phyloP scores from a whole-genome alignment of 2,113 vertebrate genomes.

The Scomber japonicus region DNA sequence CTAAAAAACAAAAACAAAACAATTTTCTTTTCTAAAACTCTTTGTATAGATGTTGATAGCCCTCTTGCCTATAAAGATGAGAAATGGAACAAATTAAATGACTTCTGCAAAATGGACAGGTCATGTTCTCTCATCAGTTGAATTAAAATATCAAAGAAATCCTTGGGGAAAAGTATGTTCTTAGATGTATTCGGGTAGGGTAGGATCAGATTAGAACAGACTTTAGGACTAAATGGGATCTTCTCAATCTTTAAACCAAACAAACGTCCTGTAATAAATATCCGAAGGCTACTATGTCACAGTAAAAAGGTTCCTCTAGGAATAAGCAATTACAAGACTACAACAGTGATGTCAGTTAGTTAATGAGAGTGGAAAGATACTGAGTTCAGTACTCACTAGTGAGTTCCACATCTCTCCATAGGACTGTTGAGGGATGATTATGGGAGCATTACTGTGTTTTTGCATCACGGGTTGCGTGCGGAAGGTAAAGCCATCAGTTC shows the following conservation, averaged over 20 bases:
- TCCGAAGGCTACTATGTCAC: constrained; percentile 2
- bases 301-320: not conserved
- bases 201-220: not conserved
- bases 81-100: not conserved
- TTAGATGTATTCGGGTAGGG: not conserved
- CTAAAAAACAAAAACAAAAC: not conserved
- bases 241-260: not conserved
- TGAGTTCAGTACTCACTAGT: constrained; percentile 5
- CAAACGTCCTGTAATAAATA: not conserved
- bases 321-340: not conserved
- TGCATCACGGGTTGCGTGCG: constrained; percentile 58
- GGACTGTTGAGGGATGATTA: constrained; percentile 40
- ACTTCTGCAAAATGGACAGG: not conserved
- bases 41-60: no score
- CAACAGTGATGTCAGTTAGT: not conserved
- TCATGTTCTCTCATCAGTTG: not conserved
- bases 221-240: not conserved
- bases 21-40: not conserved
- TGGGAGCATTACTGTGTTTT: constrained; percentile 57
- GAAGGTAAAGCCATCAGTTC: constrained; percentile 82
- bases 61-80: not conserved
- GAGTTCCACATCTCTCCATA: constrained; percentile 16
- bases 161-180: not conserved
- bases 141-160: not conserved
- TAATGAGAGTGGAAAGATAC: constrained; percentile 39